phyloP scores from a whole-genome alignment of 1,140 invertebrate genomes.

The Atta cephalotes region DNA sequence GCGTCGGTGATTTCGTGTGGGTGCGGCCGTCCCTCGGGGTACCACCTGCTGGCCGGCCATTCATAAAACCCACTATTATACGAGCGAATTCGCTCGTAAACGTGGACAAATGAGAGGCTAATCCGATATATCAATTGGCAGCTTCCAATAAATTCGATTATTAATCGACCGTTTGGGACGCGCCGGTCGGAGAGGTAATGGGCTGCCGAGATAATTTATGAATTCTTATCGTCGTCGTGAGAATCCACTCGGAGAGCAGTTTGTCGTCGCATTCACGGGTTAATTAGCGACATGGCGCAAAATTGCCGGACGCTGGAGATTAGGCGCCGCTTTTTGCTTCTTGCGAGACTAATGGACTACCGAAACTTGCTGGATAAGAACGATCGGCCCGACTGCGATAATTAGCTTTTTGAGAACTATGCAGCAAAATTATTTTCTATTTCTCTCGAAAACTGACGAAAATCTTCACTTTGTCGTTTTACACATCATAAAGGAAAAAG shows the following conservation, averaged over 20 bases:
- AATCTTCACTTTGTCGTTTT: background rate
- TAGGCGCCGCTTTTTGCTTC: constrained; percentile 16
- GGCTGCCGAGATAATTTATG: constrained; percentile 52
- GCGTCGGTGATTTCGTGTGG: constrained; percentile 35
- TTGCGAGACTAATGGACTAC: constrained; percentile 29
- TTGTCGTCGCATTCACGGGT: constrained; percentile 57
- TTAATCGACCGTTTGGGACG: constrained; percentile 54
- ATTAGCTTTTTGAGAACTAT: constrained; percentile 4
- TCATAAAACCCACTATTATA: constrained; percentile 61
- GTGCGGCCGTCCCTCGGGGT: constrained; percentile 32
- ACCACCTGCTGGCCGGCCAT: constrained; percentile 56
- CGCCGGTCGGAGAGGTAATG: constrained; percentile 44
- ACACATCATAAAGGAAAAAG: background rate
- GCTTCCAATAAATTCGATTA: constrained; percentile 64
- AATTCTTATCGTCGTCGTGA: constrained; percentile 52
- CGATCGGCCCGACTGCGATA: background rate
- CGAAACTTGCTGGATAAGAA: constrained; percentile 15
- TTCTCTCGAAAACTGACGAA: background rate
- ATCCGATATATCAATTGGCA: constrained; percentile 71
- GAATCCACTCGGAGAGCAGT: constrained; percentile 26
- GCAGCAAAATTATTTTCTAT: background rate
- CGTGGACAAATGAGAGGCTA: constrained; percentile 65
- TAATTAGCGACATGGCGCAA: constrained; percentile 48
- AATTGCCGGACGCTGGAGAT: constrained; percentile 51
- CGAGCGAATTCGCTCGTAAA: constrained; percentile 68